phyloP scores from a whole-genome alignment of 2,113 vertebrate species.

The Herpetotheres cachinnans region DNA sequence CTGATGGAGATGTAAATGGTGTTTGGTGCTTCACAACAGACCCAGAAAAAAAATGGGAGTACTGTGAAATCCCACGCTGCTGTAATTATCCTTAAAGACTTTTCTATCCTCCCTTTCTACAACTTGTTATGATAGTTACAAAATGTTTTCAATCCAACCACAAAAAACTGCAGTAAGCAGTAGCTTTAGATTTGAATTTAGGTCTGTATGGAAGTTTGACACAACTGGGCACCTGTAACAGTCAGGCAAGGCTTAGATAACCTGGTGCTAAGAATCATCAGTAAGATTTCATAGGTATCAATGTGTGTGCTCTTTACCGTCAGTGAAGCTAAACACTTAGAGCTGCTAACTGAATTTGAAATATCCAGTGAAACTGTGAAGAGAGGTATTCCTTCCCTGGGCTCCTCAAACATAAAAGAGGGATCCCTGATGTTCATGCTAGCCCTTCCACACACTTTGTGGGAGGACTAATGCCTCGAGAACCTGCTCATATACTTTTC shows the following conservation, averaged over 20 bases:
- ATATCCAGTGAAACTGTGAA: neutral
- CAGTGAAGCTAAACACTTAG: neutral
- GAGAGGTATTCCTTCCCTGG: neutral
- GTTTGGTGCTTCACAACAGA: conserved; percentile 93
- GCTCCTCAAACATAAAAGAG: neutral
- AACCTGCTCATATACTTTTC: neutral
- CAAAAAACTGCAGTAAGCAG: neutral
- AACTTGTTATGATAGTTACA: neutral
- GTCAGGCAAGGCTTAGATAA: neutral
- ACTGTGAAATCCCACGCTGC: conserved; percentile 86
- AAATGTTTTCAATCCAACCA: neutral
- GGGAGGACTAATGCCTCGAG: neutral
- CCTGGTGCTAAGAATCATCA: neutral
- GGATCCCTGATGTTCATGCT: neutral
- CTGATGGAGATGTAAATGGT: conserved; percentile 83
- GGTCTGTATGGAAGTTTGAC: neutral
- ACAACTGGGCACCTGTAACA: neutral
- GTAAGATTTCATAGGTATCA: neutral
- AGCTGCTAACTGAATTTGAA: neutral
- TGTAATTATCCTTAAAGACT: conserved; percentile 69
- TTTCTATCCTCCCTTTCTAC: neutral
- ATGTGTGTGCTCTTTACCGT: neutral
- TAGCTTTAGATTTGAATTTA: neutral
- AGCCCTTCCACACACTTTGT: neutral
- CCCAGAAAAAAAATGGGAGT: conserved; percentile 81